phyloP scores from a whole-genome alignment of 2,797 vertebrate species.

The Vultur gryphus region DNA sequence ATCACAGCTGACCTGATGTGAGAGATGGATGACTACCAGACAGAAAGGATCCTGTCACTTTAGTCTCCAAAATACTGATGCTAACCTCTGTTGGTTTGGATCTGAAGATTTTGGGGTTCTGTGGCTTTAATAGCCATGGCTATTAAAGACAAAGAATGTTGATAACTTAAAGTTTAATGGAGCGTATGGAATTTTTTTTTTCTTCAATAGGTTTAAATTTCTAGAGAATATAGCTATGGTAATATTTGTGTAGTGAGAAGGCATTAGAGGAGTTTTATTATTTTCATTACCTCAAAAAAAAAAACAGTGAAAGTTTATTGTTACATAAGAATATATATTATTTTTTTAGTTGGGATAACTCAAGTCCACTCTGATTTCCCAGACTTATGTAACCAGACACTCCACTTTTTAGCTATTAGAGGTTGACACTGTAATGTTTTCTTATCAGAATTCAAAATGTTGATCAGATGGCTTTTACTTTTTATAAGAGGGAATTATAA shows the following conservation, averaged over 20 bases:
- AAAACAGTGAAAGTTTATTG: background rate
- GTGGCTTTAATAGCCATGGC: background rate
- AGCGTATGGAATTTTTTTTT: background rate
- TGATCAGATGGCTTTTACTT: background rate
- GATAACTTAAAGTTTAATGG: background rate
- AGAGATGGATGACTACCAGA: background rate
- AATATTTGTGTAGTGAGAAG: background rate
- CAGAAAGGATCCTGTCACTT: background rate
- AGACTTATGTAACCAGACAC: background rate
- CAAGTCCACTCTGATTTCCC: slow-evolving; percentile 53
- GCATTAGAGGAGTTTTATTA: background rate
- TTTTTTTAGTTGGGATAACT: slow-evolving; percentile 51
- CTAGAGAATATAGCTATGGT: background rate
- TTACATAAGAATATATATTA: background rate
- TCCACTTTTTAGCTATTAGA: background rate
- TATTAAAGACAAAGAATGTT: background rate
- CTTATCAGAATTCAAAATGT: background rate
- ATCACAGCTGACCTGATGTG: background rate
- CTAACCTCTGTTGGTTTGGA: background rate
- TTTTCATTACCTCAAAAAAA: background rate
- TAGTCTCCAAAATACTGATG: background rate
- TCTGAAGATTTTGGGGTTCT: background rate
- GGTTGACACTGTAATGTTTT: background rate
- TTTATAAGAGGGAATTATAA: background rate
- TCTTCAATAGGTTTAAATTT: slow-evolving; percentile 4